Conservation (phyloP, 2,113 vertebrate species). For the Coptodon rendalli region DNA sequence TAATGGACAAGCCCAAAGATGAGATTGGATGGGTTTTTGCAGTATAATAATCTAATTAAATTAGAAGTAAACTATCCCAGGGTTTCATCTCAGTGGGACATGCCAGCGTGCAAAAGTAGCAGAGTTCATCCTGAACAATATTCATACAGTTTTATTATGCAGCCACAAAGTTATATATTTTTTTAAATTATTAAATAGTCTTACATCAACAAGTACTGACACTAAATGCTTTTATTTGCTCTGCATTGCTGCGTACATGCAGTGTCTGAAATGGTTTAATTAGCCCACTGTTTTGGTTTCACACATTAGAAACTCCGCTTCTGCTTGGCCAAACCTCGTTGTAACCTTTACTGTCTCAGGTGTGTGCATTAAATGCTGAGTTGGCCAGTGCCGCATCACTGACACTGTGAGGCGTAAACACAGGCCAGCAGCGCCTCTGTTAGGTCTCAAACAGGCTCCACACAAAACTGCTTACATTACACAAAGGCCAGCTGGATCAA, state of each 20-base stretch:
- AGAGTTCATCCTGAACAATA: fast-evolving
- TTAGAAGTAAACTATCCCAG: background rate
- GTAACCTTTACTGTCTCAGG: background rate
- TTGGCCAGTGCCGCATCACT: background rate
- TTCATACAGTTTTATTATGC: background rate
- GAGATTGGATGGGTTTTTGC: fast-evolving
- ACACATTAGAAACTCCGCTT: background rate
- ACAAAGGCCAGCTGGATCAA: background rate
- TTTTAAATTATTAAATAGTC: background rate
- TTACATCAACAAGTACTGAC: background rate
- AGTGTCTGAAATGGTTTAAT: background rate
- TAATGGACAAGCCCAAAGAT: background rate
- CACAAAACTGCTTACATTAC: background rate
- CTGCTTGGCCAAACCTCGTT: background rate
- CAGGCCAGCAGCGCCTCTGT: background rate
- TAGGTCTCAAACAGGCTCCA: background rate
- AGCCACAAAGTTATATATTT: background rate
- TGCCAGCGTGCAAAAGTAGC: background rate
- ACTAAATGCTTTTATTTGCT: background rate
- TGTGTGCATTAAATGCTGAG: background rate
- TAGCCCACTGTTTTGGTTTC: background rate
- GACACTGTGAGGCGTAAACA: background rate
- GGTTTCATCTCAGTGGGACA: background rate
- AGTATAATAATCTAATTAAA: background rate
- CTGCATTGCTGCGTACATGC: background rate